A percentile compares a stretch with the other conserved stretches of the same genome.
phyloP scores from a whole-genome alignment of 2,797 vertebrate genomes.

The Enoplosus armatus region DNA sequence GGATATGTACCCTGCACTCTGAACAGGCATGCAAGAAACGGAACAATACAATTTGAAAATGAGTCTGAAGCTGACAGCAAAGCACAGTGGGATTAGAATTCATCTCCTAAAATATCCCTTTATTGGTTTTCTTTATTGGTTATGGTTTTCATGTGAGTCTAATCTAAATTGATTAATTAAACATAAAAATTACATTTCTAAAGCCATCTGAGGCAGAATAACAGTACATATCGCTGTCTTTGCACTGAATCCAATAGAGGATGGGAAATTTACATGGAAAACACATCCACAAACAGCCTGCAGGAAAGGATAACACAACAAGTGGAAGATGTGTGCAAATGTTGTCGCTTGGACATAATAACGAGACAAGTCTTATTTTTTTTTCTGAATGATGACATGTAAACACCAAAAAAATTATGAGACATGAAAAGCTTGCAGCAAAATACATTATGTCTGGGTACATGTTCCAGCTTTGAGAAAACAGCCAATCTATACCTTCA shows the following conservation, averaged over 20 bases:
- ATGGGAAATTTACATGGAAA: slow-evolving; percentile 44
- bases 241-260: slow-evolving; percentile 31
- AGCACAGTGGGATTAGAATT: slow-evolving; percentile 48
- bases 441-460: slow-evolving; percentile 20
- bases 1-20: slow-evolving; percentile 46
- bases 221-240: slow-evolving; percentile 17
- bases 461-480: slow-evolving; percentile 38
- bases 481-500: slow-evolving; percentile 35
- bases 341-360: slow-evolving; percentile 19
- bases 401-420: slow-evolving; percentile 38
- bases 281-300: slow-evolving; percentile 42
- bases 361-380: slow-evolving; percentile 8
- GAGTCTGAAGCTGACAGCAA: slow-evolving; percentile 53
- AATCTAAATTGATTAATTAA: slow-evolving; percentile 69
- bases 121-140: slow-evolving; percentile 45
- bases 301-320: slow-evolving; percentile 49
- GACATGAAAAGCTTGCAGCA: slow-evolving; percentile 14
- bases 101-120: slow-evolving; percentile 44
- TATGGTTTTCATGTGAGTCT: slow-evolving; percentile 52
- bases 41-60: slow-evolving; percentile 51
- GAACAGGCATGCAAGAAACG: slow-evolving; percentile 32
- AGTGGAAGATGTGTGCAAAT: slow-evolving; percentile 29
- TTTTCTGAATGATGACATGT: slow-evolving; percentile 37
- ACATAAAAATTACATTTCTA: slow-evolving; percentile 43
- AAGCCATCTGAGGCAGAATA: slow-evolving; percentile 38